Conservation (phyloP, 2,888 invertebrate genomes). For the Mesodorylaimus sp. region DNA sequence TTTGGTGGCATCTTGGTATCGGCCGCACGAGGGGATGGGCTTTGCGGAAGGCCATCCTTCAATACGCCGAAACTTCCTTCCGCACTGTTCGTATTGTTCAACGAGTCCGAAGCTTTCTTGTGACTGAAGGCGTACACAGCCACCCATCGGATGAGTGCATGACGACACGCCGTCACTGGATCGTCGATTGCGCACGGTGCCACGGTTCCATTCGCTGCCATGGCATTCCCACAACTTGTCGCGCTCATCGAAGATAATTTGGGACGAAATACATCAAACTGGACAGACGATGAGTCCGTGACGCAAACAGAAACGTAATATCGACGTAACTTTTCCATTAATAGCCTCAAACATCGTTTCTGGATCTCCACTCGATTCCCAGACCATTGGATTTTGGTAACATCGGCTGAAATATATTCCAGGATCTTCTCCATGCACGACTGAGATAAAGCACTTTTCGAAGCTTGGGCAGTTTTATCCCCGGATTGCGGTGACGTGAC, state of each 20-base stretch:
- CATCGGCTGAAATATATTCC: constrained; percentile 24
- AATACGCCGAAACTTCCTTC: neutral
- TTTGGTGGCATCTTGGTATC: constrained; percentile 7
- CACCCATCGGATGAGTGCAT: constrained; percentile 4
- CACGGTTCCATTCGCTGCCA: neutral
- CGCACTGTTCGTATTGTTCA: neutral
- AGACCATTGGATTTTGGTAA: constrained; percentile 22
- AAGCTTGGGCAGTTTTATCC: neutral
- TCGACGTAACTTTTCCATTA: constrained; percentile 1
- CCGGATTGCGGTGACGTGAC: neutral
- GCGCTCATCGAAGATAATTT: neutral
- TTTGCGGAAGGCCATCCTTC: neutral
- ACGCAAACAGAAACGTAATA: neutral
- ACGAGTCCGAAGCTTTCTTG: neutral
- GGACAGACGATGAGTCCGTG: no score
- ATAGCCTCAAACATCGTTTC: neutral
- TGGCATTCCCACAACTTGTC: neutral
- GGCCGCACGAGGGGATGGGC: neutral
- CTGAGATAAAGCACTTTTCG: constrained; percentile 11
- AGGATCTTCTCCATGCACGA: constrained; percentile 27
- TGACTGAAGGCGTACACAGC: constrained; percentile 5
- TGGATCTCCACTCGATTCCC: neutral
- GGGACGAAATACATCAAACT: no score
- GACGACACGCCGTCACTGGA: neutral
- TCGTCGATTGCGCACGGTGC: neutral